Conservation (phyloP, 2,113 vertebrate genomes). For the Choloepus hoffmanni region DNA sequence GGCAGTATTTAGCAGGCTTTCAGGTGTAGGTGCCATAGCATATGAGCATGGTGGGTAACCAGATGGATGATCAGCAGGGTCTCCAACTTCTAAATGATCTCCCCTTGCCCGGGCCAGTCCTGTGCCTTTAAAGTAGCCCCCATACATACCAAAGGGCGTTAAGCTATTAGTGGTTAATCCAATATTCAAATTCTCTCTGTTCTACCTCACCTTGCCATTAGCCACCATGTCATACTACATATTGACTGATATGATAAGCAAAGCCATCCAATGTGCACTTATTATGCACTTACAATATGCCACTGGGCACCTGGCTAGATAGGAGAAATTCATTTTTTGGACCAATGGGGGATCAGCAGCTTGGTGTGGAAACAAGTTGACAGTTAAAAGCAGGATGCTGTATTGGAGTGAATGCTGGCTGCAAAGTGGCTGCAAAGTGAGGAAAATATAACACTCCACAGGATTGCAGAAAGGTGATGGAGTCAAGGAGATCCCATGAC, state of each 20-base stretch:
- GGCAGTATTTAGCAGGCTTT: not conserved
- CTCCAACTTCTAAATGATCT: not conserved
- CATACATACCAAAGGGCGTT: not conserved
- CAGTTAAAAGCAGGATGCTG: not conserved
- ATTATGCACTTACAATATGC: not conserved
- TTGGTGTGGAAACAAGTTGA: not conserved
- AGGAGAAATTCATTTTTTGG: not conserved
- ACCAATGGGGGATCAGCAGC: not conserved
- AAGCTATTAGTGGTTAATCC: not conserved
- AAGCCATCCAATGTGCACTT: not conserved
- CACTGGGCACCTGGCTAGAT: too few relatives aligned
- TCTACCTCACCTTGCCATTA: not conserved
- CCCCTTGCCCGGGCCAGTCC: not conserved
- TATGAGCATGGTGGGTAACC: not conserved
- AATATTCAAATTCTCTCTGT: not conserved
- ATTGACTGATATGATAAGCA: not conserved
- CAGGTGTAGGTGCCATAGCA: rapidly evolving
- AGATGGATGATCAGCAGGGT: too few relatives aligned
- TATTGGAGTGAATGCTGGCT: not conserved
- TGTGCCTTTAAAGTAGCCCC: rapidly evolving
- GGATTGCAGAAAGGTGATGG: not conserved
- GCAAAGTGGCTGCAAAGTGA: too few relatives aligned
- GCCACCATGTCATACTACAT: too few relatives aligned
- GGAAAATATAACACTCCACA: not conserved
- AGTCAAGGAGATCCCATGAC: too few relatives aligned